Base-by-base conservation (phyloP, 2,888 invertebrate genomes). In the Drosophila phalerata region DNA sequence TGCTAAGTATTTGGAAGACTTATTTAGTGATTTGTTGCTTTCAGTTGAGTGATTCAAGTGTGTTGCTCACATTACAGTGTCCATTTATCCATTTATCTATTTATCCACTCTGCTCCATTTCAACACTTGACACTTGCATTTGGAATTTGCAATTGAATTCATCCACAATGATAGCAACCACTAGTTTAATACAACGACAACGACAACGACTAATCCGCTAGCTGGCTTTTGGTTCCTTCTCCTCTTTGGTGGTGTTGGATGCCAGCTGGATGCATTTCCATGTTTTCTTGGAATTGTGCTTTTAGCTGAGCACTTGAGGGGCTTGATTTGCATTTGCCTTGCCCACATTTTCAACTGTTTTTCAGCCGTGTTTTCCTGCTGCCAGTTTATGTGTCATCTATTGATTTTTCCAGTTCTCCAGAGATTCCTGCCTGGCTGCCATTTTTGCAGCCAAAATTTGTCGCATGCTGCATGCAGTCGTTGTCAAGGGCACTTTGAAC, bases 1-100 rank as follows among this genome's bases (percentile, higher is more conserved):
- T 25, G 57, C 79, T 80, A 80, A 79, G 79, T 71, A n/a, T 85
- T 93, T 93, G 94, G 94, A 94, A 94, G 94, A 94, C 94, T 92
- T 93, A 89, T 91, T 88, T 80, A 91, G 92, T 91, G 93, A 93
- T 93, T 93, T 93, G 93, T 81, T 91, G 90, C 80, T 82, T 89
- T 74, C 58, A 53, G 77, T 79, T 71, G 53, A 28, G 40, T 52
- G 73, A 47, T 73, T 73, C 64, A 56, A 49, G 63, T 62, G 30
- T 48, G 56, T 47, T 32, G 70, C 48, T 67, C 64, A 74, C 71
- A 65, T 67, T 57, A 40, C 48, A 19, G 13, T 43, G 15, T 25
- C 2, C 11, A 15, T 53, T 10, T 38, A 32, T 38, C 15, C 25
- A n/a, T 53, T 10, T 38, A 32, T 25, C 2, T 11, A 15, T 53